phyloP scores from a whole-genome alignment of 2,113 vertebrate species.

The Grammomys surdaster region DNA sequence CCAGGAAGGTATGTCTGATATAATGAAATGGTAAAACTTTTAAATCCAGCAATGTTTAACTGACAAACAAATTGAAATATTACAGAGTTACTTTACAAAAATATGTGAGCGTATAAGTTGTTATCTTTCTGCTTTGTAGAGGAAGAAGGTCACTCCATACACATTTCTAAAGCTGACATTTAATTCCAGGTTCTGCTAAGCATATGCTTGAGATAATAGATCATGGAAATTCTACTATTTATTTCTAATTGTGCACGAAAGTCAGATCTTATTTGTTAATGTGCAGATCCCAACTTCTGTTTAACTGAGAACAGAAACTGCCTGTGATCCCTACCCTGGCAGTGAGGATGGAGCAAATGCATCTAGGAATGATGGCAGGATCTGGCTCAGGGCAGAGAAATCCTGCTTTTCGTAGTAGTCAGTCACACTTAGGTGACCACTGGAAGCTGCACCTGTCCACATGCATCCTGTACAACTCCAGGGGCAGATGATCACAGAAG shows the following conservation, averaged over 20 bases:
- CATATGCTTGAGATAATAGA: background rate
- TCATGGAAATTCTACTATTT: background rate
- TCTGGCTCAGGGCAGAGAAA: background rate
- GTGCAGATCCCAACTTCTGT: background rate
- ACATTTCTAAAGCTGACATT: background rate
- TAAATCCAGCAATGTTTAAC: background rate
- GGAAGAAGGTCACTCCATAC: background rate
- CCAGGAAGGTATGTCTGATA: background rate
- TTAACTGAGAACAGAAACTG: background rate
- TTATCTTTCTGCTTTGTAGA: background rate
- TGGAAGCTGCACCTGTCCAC: background rate
- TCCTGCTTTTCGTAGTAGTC: too few species aligned
- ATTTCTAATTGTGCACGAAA: background rate
- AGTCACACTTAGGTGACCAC: background rate
- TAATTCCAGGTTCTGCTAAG: fast-evolving
- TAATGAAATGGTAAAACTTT: background rate
- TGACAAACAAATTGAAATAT: background rate
- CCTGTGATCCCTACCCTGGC: background rate
- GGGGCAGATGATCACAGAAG: background rate
- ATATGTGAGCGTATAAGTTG: background rate
- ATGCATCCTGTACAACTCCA: background rate
- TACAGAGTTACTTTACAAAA: background rate
- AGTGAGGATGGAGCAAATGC: too few species aligned
- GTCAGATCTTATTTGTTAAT: background rate
- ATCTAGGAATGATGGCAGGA: background rate